Evolutionary conservation across 2,113 vertebrate species (phyloP), one percentile per base, ranked within the genome.

Genomic region (Stegostoma tigrinum): DNA sequence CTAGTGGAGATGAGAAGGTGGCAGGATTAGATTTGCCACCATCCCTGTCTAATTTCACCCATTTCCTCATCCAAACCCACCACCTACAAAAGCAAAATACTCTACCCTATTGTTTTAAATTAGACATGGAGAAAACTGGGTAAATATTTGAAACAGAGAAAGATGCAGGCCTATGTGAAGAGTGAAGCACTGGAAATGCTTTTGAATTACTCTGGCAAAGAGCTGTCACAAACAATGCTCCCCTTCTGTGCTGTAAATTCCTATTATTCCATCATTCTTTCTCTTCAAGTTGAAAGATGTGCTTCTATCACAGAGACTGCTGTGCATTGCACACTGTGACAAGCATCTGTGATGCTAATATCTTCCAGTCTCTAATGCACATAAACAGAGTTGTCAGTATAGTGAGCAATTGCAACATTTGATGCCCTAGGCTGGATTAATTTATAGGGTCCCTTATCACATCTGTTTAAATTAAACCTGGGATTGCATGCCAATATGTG

Each of bases 381-480:
- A 42, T 34, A 24, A 30, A 14, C 38, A 42, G 21, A 34, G 94
- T 95, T 95, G 94, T 70, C 94, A 95, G 72, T 68, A 27, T 67
- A 95, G 94, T 72, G 68, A 48, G 45, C 27, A 48, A 52, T 95
- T 95, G 42, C 52, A 75, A 75, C 24, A 45, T 27, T 68, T 75
- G 67, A 34, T 52, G 61, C 12, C 27, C 30, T 34, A 15, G 30
- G 89, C 64, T 70, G 68, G 42, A 95, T 30, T 72, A 45, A 95
- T 75, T 95, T 95, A 48, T 27, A 38, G 45, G 7, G 42, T 10
- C 42, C 42, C 48, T 95, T 61, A 48, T 70, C 67, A 48, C 67
- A 94, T 45, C 14, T 95, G 94, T 75, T 95, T 95, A 95, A 95
- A 72, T 95, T 95, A 72, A 45, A 48, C 23, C 17, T 30, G 45